Conservation (phyloP, 2,797 vertebrate genomes). For the Crocidura indochinensis region DNA sequence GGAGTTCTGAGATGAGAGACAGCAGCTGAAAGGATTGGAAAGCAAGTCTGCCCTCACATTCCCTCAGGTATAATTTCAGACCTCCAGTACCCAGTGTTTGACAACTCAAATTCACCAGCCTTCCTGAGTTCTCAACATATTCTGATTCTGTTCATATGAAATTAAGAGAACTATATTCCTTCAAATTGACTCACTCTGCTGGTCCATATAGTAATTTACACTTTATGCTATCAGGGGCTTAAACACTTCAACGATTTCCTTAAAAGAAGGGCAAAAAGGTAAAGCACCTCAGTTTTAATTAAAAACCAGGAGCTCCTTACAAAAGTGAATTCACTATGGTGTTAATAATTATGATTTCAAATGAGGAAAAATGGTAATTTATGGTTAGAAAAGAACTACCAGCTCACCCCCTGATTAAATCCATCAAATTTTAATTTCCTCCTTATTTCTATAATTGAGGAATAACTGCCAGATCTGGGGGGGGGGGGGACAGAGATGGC, state of each 20-base stretch:
- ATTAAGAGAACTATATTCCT: background rate
- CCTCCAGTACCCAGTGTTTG: background rate
- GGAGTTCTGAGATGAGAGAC: conserved; percentile 20
- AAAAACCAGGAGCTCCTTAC: conserved; percentile 70
- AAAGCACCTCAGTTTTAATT: conserved; percentile 78
- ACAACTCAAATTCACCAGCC: background rate
- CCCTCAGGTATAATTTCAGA: background rate
- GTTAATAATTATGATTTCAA: conserved; percentile 47
- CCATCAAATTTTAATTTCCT: conserved; percentile 78
- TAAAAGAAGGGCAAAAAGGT: conserved; percentile 70
- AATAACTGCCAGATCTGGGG: conserved; percentile 13
- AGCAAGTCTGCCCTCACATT: background rate
- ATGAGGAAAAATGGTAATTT: conserved; percentile 56
- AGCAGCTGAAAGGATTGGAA: background rate
- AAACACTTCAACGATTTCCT: conserved; percentile 62
- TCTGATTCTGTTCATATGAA: background rate
- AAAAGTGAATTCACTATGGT: conserved; percentile 24
- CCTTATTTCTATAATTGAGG: conserved; percentile 75
- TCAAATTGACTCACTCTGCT: background rate
- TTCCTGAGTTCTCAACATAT: background rate
- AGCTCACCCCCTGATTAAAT: conserved; percentile 62
- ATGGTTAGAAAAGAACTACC: conserved; percentile 40
- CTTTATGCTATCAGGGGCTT: conserved; percentile 35
- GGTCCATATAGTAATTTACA: background rate
- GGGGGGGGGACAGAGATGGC: background rate